These are phyloP conservation scores for Aphodius granarius DNA, from an alignment of 2,888 invertebrate species.

Conservation along the genomic window DNA sequence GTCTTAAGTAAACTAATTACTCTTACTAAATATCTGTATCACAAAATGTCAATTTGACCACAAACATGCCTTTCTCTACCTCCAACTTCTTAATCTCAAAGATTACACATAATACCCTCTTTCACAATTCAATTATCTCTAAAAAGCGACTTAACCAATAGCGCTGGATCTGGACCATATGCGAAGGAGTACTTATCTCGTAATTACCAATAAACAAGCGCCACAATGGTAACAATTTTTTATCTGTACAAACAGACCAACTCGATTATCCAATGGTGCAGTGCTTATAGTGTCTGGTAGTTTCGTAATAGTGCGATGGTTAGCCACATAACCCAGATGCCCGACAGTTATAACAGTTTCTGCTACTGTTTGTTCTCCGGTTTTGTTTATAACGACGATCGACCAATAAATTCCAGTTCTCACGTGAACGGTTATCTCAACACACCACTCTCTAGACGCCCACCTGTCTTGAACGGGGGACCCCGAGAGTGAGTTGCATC, in stretches of 20 bases:
- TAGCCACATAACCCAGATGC: background rate
- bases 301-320: background rate
- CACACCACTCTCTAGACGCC: conserved; percentile 7
- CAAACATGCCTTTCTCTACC: no score
- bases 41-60: no score
- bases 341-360: background rate
- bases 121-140: no score
- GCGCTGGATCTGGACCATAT: background rate
- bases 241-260: background rate
- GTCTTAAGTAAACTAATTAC: no score
- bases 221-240: background rate
- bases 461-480: background rate
- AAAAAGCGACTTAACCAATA: no score
- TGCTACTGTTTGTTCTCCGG: background rate
- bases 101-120: no score
- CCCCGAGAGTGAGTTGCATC: background rate
- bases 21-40: no score
- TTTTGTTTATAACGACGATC: conserved; percentile 6
- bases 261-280: background rate
- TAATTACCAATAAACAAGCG: background rate
- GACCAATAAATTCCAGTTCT: conserved; percentile 7
- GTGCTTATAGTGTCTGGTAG: no score
- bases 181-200: background rate
- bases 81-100: no score
- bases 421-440: background rate